Conservation (phyloP, 1,140 invertebrate species). For the Aethina tumida region DNA sequence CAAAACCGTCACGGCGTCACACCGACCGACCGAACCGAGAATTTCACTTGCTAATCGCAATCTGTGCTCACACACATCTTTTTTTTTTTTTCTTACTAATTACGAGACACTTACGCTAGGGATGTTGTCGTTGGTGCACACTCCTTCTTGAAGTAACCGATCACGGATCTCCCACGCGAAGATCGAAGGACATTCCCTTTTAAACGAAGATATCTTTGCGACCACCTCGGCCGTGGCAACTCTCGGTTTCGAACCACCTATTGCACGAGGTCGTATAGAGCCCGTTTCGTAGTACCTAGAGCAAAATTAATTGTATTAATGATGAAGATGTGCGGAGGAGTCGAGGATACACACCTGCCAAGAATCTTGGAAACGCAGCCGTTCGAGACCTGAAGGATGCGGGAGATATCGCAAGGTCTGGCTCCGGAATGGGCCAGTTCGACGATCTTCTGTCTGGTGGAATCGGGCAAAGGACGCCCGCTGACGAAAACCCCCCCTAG, state of each 20-base stretch:
- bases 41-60: no score
- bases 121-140: slow-evolving; percentile 99
- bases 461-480: slow-evolving; percentile 92
- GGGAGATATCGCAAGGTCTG: slow-evolving; percentile 94
- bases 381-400: slow-evolving; percentile 93
- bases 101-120: slow-evolving; percentile 89
- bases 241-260: slow-evolving; percentile 90
- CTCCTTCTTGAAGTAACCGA: slow-evolving; percentile 87
- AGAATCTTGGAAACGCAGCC: slow-evolving; percentile 93
- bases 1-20: no score
- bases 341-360: slow-evolving; percentile 58
- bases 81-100: not conserved
- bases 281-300: slow-evolving; percentile 96
- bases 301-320: no score
- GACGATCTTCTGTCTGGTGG: slow-evolving; percentile 94
- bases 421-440: slow-evolving; percentile 95
- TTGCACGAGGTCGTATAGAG: slow-evolving; percentile 89
- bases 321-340: not conserved
- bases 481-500: slow-evolving; percentile 97
- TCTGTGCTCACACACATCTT: no score
- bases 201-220: slow-evolving; percentile 90
- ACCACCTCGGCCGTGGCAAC: slow-evolving; percentile 94
- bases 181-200: slow-evolving; percentile 92
- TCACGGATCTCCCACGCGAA: slow-evolving; percentile 98
- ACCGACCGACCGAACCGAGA: no score